These are phyloP conservation scores for Tupaia tana DNA, from an alignment of 2,113 vertebrate genomes.

Conservation along the genomic window DNA sequence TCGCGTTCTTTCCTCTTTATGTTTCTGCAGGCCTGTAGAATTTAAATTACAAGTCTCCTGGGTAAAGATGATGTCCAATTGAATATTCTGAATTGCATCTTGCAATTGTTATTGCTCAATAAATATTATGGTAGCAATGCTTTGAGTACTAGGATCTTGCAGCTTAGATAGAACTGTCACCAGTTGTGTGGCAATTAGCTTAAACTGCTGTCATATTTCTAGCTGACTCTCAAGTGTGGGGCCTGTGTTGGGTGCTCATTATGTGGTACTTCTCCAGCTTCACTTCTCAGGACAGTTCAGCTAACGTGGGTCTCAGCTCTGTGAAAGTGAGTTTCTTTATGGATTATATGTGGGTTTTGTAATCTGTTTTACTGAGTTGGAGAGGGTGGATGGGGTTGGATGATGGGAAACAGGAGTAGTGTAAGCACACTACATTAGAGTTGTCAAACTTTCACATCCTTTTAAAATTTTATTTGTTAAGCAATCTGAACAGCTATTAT, in stretches of 20 bases:
- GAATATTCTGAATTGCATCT: slow-evolving; percentile 65
- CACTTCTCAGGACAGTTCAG: background rate
- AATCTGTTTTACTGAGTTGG: background rate
- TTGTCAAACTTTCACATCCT: background rate
- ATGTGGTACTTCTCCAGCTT: background rate
- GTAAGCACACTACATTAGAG: background rate
- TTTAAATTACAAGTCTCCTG: slow-evolving; percentile 69
- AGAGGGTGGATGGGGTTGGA: background rate
- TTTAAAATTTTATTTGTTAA: background rate
- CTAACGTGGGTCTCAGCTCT: background rate
- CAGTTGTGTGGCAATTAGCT: slow-evolving; percentile 46
- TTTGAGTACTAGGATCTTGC: slow-evolving; percentile 36
- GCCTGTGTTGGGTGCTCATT: background rate
- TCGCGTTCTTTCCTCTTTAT: background rate
- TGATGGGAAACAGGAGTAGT: background rate
- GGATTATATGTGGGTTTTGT: background rate
- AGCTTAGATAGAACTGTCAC: slow-evolving; percentile 34
- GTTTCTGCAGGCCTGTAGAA: slow-evolving; percentile 35
- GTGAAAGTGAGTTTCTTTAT: background rate
- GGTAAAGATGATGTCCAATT: slow-evolving; percentile 64
- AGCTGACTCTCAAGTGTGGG: background rate
- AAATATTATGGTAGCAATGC: slow-evolving; percentile 63
- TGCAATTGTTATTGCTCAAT: slow-evolving; percentile 77
- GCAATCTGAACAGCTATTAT: background rate
- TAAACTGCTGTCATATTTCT: slow-evolving; percentile 53